Conservation (phyloP, 2,888 invertebrate species). For the Ectemnius cavifrons region DNA sequence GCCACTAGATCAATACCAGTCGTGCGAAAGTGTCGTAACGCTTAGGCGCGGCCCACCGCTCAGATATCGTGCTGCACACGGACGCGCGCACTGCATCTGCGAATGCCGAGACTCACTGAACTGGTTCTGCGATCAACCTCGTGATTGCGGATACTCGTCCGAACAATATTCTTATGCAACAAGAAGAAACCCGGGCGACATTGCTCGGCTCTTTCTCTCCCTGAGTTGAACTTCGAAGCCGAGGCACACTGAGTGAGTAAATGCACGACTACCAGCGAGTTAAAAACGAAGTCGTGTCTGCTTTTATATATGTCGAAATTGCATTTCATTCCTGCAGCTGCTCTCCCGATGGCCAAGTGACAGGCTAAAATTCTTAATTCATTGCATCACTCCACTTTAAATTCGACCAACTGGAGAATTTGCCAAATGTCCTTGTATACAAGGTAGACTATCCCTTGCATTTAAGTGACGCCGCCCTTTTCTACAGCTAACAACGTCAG, state of each 20-base stretch:
- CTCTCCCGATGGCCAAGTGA: background rate
- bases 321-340: background rate
- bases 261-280: background rate
- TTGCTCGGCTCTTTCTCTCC: constrained; percentile 17
- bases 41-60: constrained; percentile 43
- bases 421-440: too few species aligned
- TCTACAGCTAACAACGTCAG: too few species aligned
- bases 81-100: constrained; percentile 13
- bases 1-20: background rate
- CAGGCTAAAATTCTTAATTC: background rate
- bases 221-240: background rate
- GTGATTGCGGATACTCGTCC: constrained; percentile 47
- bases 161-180: constrained; percentile 56
- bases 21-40: constrained; percentile 34
- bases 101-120: constrained; percentile 37
- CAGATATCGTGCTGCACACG: constrained; percentile 24
- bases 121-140: constrained; percentile 58
- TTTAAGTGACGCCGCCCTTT: too few species aligned
- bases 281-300: background rate
- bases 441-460: too few species aligned
- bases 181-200: constrained; percentile 32
- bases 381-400: background rate
- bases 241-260: background rate
- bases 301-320: background rate
- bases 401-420: too few species aligned